Percentiles rank a stretch among this genome's conserved stretches.
Evolutionary conservation across 2,113 vertebrate species (phyloP).

Genomic region (Pelobates fuscus): DNA sequence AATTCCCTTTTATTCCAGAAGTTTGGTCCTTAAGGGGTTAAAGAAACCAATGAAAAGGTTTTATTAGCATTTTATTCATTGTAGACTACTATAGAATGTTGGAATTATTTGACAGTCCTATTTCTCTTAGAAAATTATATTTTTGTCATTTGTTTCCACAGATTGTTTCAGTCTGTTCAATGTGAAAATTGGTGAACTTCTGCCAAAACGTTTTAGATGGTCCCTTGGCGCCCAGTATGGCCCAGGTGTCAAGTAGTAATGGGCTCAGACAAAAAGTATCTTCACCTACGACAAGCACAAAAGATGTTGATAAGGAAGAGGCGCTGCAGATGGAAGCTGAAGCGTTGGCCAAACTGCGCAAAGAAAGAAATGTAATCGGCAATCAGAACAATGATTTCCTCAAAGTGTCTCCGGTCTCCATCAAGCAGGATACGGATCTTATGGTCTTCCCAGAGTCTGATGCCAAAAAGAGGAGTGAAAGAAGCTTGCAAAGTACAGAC

Average conservation of each 20-base stretch:
- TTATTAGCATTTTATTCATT: too few relatives aligned
- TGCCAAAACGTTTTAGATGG: slow-evolving; percentile 38
- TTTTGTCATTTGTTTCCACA: slow-evolving; percentile 53
- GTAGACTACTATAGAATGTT: too few relatives aligned
- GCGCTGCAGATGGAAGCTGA: slow-evolving; percentile 98
- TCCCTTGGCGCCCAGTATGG: slow-evolving; percentile 78
- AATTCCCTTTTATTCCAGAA: too few relatives aligned
- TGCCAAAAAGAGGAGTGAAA: slow-evolving; percentile 72
- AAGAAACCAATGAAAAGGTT: too few relatives aligned
- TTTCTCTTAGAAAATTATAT: too few relatives aligned
- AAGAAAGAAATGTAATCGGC: slow-evolving; percentile 69
- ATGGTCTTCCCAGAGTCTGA: slow-evolving; percentile 92
- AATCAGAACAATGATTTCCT: slow-evolving; percentile 62
- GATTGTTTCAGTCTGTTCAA: slow-evolving; percentile 59
- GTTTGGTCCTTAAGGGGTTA: too few relatives aligned
- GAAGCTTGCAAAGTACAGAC: slow-evolving; percentile 79
- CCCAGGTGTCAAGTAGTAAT: slow-evolving; percentile 89
- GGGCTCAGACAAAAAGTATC: slow-evolving; percentile 80
- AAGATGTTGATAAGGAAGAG: slow-evolving; percentile 92
- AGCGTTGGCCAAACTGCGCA: slow-evolving; percentile 88
- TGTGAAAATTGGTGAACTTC: slow-evolving; percentile 38
- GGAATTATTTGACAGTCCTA: too few relatives aligned
- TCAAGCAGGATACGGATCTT: slow-evolving; percentile 85
- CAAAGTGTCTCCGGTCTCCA: slow-evolving; percentile 59
- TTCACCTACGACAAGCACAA: slow-evolving; percentile 65